Base-by-base conservation (phyloP, 2,113 vertebrate species). In the Zosterops borbonicus region DNA sequence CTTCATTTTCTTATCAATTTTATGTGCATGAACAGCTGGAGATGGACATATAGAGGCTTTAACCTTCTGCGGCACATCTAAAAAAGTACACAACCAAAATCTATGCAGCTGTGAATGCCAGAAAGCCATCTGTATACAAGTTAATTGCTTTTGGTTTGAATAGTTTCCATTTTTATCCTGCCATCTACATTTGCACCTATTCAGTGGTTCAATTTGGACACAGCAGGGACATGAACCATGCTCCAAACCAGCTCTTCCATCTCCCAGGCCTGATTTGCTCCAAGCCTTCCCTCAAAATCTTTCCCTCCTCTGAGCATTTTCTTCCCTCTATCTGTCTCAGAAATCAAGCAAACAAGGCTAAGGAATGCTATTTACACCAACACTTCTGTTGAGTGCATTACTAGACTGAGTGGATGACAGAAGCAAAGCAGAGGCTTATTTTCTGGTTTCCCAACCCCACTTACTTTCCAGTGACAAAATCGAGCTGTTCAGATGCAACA, bases 61-160 rank as follows among this genome's bases (percentile, higher is more conserved):
- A 94, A 89, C 78, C 93, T 94, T 92, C 28, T 52, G 20, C 9
- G 6, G 20, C 95, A 76, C 41, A 94, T 92, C 92, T 89, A 73
- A 92, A 86, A 96, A 90, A 90, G 41, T 80, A 94, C 78, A 90
- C 56, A 56, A 86, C 59, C 95, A 95, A 95, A 85, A 94, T 83
- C 67, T 73, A 77, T 60, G 83, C 84, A 75, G 53, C 92, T 68
- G 58, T 77, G 96, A 93, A 76, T 92, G 86, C 90, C 75, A 95
- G 86, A 91, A 96, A 97, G 94, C 87, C 89, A 95, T 95, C 94
- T 92, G 91, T 69, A 96, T 84, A 89, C 83, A 96, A 90, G 93
- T 75, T 68, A 80, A 94, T 88, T 91, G 91, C 74, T 90, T 95
- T 86, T 89, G 83, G 87, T 91, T 70, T 94, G 69, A 69, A 81